These are phyloP conservation scores for Bathynomus jamesi DNA, from an alignment of 1,140 invertebrate species.

Conservation along the genomic window DNA sequence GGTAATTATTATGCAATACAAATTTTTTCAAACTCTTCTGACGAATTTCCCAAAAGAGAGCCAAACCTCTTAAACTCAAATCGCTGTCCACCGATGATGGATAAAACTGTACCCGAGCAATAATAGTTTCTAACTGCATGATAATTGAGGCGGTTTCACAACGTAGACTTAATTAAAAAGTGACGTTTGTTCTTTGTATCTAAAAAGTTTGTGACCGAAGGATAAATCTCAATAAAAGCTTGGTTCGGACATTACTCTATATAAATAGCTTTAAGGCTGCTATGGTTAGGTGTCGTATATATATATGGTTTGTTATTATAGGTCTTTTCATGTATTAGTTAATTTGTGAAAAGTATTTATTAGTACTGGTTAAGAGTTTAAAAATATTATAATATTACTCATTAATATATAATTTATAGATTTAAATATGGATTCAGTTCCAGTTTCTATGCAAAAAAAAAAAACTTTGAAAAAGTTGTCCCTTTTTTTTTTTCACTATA, in stretches of 20 bases:
- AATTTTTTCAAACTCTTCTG: no score
- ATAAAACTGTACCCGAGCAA: neutral
- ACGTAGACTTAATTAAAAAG: neutral
- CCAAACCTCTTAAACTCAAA: no score
- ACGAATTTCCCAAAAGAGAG: neutral
- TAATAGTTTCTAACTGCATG: neutral
- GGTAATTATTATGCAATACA: neutral
- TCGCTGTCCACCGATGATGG: no score
- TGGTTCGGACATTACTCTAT: neutral
- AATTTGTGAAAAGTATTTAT: constrained; percentile 16
- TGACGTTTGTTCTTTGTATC: neutral
- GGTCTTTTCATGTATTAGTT: constrained; percentile 28
- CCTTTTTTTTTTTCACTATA: constrained; percentile 25
- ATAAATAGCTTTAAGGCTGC: neutral
- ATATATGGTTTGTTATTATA: constrained; percentile 8
- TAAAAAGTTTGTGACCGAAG: neutral
- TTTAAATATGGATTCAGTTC: constrained; percentile 22
- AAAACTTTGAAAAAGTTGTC: constrained; percentile 26
- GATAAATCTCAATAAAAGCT: no score
- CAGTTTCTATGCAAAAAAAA: constrained; percentile 31
- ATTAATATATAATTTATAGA: neutral
- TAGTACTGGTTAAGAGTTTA: neutral
- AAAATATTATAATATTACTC: neutral
- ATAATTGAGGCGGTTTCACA: neutral
- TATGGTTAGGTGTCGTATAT: neutral